phyloP scores from a whole-genome alignment of 2,797 vertebrate species.

The Limnodromus scolopaceus region DNA sequence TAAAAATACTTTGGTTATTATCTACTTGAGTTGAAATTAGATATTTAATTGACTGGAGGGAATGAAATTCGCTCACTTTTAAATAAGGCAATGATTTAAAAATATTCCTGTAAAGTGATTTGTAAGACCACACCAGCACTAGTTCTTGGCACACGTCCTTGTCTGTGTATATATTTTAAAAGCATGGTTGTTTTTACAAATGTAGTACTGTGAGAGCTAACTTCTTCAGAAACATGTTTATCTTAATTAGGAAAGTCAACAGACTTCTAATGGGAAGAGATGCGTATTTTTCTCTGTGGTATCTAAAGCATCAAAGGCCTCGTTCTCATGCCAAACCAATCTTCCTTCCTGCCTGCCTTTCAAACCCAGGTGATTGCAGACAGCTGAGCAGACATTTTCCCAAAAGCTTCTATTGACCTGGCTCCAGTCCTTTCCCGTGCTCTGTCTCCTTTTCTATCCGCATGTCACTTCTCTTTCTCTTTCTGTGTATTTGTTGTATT shows the following conservation, averaged over 20 bases:
- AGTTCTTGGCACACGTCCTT: conserved; percentile 73
- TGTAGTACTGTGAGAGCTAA: conserved; percentile 79
- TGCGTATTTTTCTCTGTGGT: conserved; percentile 81
- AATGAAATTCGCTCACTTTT: conserved; percentile 78
- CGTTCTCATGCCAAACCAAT: conserved; percentile 84
- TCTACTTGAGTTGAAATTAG: conserved; percentile 78
- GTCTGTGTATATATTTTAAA: conserved; percentile 76
- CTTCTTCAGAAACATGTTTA: conserved; percentile 87
- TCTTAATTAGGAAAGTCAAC: conserved; percentile 89
- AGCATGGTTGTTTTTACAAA: conserved; percentile 81
- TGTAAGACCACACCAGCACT: conserved; percentile 80
- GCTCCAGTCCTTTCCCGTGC: conserved; percentile 74
- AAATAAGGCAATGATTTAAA: conserved; percentile 76
- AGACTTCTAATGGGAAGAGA: conserved; percentile 85
- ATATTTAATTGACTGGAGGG: conserved; percentile 81
- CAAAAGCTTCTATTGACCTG: conserved; percentile 83
- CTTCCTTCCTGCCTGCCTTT: conserved; percentile 83
- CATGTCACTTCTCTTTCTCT: conserved; percentile 75
- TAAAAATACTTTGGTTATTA: conserved; percentile 76
- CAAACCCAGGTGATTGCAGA: conserved; percentile 87
- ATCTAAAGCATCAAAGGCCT: conserved; percentile 83
- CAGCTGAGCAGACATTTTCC: conserved; percentile 86
- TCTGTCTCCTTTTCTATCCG: conserved; percentile 68
- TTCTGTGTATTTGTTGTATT: conserved; percentile 73
- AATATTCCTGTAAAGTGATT: conserved; percentile 79